Conservation (phyloP, 2,888 invertebrate genomes). For the Odontocolon sp. region DNA sequence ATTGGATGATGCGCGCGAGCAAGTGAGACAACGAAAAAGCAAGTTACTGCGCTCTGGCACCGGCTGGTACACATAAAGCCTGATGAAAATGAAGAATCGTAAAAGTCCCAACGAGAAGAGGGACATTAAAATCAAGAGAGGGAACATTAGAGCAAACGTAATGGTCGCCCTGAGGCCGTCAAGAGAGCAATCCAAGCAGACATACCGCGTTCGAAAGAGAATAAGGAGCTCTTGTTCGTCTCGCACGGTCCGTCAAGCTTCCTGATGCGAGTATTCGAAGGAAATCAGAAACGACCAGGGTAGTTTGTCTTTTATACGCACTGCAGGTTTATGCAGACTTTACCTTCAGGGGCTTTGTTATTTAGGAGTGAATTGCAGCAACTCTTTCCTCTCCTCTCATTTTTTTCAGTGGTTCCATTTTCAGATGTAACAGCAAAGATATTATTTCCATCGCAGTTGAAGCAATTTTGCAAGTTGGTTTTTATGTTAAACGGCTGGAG, state of each 20-base stretch:
- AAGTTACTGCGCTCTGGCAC: slow-evolving; percentile 28
- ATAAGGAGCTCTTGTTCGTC: slow-evolving; percentile 14
- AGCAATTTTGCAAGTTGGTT: not conserved
- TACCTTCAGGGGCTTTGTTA: not conserved
- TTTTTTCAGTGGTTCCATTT: not conserved
- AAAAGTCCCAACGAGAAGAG: slow-evolving; percentile 68
- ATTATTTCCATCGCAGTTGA: not conserved
- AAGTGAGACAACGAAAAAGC: not conserved
- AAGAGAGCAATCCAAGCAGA: too few species aligned
- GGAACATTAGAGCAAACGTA: slow-evolving; percentile 70
- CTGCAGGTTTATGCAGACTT: not conserved
- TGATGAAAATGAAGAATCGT: slow-evolving; percentile 75
- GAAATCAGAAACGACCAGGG: not conserved
- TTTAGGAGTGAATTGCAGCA: not conserved
- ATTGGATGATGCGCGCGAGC: not conserved
- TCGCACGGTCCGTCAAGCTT: not conserved
- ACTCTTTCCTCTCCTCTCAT: not conserved
- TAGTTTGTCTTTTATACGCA: not conserved
- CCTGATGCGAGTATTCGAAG: not conserved
- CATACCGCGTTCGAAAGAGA: slow-evolving; percentile 43
- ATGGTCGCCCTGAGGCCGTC: slow-evolving; percentile 67
- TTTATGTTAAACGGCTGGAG: not conserved
- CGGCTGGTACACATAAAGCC: slow-evolving; percentile 65
- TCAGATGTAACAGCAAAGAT: too few species aligned
- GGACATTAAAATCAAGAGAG: slow-evolving; percentile 73